A percentile compares a stretch with the other conserved stretches of the same genome.
Evolutionary conservation across 1,140 invertebrate species (phyloP).

Genomic region (Drosophila setifemur): DNA sequence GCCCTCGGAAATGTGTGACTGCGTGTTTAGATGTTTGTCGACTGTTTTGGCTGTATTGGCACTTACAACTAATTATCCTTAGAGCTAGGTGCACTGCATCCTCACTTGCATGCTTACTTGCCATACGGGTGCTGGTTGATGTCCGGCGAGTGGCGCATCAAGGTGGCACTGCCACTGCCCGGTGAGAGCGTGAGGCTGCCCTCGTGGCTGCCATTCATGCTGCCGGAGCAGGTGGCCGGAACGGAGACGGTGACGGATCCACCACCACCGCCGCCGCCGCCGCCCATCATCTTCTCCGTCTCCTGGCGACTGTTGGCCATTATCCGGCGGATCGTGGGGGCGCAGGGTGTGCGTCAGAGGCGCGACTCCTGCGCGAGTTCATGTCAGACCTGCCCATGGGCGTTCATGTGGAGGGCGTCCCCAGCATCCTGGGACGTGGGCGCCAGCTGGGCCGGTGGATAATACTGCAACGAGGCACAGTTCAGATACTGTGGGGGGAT

Average conservation of each 20-base stretch:
- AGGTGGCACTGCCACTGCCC: conserved; percentile 65
- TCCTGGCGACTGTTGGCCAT: conserved; percentile 82
- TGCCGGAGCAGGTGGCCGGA: conserved; percentile 29
- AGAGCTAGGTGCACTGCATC: conserved; percentile 5
- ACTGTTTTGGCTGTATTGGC: conserved; percentile 5
- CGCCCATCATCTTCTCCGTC: conserved; percentile 78
- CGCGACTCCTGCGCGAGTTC: conserved; percentile 82
- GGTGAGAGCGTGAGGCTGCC: conserved; percentile 60
- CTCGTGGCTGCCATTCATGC: conserved; percentile 54
- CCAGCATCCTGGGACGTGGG: conserved; percentile 85
- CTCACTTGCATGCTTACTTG: conserved; percentile 55
- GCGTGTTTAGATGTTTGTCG: not conserved
- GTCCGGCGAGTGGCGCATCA: conserved; percentile 77
- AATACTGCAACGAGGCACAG: conserved; percentile 87
- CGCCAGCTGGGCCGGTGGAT: conserved; percentile 89
- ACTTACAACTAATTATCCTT: conserved; percentile 56
- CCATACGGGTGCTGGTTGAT: conserved; percentile 75
- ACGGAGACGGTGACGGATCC: conserved; percentile 10
- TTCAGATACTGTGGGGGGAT: conserved; percentile 72
- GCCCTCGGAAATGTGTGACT: not conserved
- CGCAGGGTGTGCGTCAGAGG: conserved; percentile 82
- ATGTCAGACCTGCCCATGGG: conserved; percentile 83
- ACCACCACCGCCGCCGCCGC: conserved; percentile 39
- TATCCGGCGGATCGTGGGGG: conserved; percentile 80
- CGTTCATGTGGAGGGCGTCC: conserved; percentile 88